A percentile compares a stretch with the other conserved stretches of the same genome.
These are phyloP conservation scores for Gymnarchus niloticus DNA, from an alignment of 2,113 vertebrate genomes.

Conservation along the genomic window DNA sequence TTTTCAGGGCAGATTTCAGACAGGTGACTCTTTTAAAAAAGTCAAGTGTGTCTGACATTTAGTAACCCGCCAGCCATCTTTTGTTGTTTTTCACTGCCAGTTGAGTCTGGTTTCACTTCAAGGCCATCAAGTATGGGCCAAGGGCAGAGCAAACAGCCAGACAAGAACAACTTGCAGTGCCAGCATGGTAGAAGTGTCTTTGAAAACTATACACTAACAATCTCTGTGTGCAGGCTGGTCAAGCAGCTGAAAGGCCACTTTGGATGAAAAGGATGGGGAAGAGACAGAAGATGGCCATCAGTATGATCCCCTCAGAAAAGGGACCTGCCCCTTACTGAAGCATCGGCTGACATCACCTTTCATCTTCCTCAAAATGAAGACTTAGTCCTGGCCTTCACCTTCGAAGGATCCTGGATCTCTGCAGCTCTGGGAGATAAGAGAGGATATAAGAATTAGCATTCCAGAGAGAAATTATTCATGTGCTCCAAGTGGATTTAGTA, in stretches of 20 bases:
- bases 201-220: neutral
- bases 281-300: neutral
- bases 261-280: neutral
- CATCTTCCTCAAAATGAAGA: conserved; percentile 1
- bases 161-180: neutral
- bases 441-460: conserved; percentile 28
- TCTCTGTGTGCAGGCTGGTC: neutral
- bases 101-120: neutral
- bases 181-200: neutral
- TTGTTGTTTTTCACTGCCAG: neutral
- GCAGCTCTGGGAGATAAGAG: conserved; percentile 51
- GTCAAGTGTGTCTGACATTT: neutral
- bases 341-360: neutral
- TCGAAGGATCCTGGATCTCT: conserved; percentile 72
- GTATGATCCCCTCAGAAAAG: neutral
- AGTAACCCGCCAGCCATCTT: neutral
- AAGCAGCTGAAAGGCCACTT: conserved; percentile 14
- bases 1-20: too few species aligned
- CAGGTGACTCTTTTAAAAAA: neutral
- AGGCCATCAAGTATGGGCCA: too few species aligned
- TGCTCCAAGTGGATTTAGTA: neutral
- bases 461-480: conserved; percentile 27
- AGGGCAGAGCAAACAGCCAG: neutral
- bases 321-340: neutral
- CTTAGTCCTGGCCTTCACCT: conserved; percentile 56